Evolutionary conservation across 2,888 invertebrate genomes (phyloP).

Genomic region (Julus scanicus): DNA sequence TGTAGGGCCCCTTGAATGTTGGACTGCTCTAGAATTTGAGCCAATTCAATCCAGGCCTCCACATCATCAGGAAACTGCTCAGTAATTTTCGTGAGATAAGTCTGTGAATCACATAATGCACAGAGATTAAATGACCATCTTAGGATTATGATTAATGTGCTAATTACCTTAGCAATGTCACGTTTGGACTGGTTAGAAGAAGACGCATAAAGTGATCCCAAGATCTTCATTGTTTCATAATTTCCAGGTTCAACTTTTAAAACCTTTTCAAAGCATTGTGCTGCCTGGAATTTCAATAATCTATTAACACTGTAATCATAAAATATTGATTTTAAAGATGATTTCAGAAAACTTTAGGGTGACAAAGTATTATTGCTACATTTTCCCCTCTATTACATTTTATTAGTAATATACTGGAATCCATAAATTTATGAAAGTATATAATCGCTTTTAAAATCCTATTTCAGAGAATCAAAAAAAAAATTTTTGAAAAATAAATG

Average conservation of each 20-base stretch:
- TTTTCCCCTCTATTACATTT: too few relatives aligned
- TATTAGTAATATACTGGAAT: too few relatives aligned
- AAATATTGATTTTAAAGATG: constrained; percentile 54
- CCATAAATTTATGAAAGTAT: too few relatives aligned
- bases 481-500: too few relatives aligned
- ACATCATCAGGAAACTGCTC: constrained; percentile 98
- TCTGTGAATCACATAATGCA: constrained; percentile 67
- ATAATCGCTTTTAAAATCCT: too few relatives aligned
- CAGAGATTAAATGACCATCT: not conserved
- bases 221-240: constrained; percentile 99
- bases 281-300: constrained; percentile 75
- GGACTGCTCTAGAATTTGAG: constrained; percentile 96
- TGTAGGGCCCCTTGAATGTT: constrained; percentile 88
- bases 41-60: constrained; percentile 99
- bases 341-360: not conserved
- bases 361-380: too few relatives aligned
- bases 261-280: constrained; percentile 98
- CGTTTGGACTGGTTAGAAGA: constrained; percentile 84
- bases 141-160: too few relatives aligned
- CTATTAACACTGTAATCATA: constrained; percentile 56
- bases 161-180: constrained; percentile 80
- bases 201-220: constrained; percentile 95
- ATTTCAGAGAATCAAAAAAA: too few relatives aligned
- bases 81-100: constrained; percentile 90
- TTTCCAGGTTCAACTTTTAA: constrained; percentile 96